Percentiles rank a stretch among this genome's conserved stretches.
Conservation (phyloP, 1,140 invertebrate genomes). For the Dryas iulia region DNA sequence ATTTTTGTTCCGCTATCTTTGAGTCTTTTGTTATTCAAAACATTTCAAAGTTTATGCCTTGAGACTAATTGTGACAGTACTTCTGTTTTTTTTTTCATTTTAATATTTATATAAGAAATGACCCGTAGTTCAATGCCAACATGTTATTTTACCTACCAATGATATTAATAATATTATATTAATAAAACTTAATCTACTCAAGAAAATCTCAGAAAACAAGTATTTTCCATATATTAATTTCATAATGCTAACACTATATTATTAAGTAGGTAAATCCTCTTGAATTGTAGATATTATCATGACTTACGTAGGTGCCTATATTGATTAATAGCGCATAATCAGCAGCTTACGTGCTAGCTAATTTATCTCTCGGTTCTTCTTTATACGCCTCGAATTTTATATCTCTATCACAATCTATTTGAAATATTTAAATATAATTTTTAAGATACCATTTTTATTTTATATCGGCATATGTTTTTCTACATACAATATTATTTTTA, state of each 20-base stretch:
- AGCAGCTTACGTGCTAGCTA: not conserved
- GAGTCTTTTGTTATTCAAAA: slow-evolving; percentile 44
- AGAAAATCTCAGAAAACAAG: not conserved
- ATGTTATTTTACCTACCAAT: slow-evolving; percentile 9
- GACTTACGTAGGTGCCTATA: no score
- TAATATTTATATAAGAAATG: not conserved
- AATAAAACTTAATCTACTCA: not conserved
- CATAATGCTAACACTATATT: not conserved
- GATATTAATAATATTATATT: not conserved
- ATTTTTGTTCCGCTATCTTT: slow-evolving; percentile 41
- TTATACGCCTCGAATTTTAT: no score
- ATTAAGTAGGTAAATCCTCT: not conserved
- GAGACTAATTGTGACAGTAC: slow-evolving; percentile 21
- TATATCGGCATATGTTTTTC: not conserved
- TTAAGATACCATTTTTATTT: no score
- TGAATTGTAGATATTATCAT: not conserved
- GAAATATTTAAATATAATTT: not conserved
- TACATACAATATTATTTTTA: not conserved
- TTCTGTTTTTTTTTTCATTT: slow-evolving; percentile 7
- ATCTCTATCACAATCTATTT: not conserved
- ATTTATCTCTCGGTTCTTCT: no score
- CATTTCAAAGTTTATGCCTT: slow-evolving; percentile 17
- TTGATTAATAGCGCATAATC: not conserved
- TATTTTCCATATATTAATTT: not conserved
- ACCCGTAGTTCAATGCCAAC: not conserved